Evolutionary conservation across 1,140 invertebrate species (phyloP).

Genomic region (Colletes gigas): DNA sequence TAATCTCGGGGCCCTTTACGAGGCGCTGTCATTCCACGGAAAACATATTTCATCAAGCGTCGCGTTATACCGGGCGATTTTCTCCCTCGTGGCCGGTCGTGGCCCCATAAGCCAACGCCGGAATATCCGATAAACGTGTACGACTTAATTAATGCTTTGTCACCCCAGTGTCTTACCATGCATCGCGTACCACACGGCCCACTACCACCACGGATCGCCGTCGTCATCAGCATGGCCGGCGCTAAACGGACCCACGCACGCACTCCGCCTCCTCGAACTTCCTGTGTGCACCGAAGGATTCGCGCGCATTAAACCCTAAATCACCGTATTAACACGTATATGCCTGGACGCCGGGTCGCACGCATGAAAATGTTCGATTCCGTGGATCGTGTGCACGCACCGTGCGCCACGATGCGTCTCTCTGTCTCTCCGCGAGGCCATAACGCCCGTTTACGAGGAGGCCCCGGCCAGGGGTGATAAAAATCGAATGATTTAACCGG

Average conservation of each 20-base stretch:
- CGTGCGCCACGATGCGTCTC: not conserved
- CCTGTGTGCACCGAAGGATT: slow-evolving; percentile 34
- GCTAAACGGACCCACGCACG: slow-evolving; percentile 38
- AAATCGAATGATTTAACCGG: slow-evolving; percentile 54
- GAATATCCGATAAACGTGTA: slow-evolving; percentile 68
- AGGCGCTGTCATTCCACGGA: slow-evolving; percentile 50
- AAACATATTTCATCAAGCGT: slow-evolving; percentile 61
- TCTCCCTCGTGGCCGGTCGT: slow-evolving; percentile 43
- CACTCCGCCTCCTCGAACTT: slow-evolving; percentile 41
- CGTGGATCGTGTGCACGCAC: slow-evolving; percentile 33
- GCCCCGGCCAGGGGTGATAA: slow-evolving; percentile 29
- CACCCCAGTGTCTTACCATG: slow-evolving; percentile 64
- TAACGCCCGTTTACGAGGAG: slow-evolving; percentile 27
- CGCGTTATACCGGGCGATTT: slow-evolving; percentile 62
- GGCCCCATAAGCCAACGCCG: slow-evolving; percentile 51
- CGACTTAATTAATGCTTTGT: slow-evolving; percentile 69
- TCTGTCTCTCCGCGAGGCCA: slow-evolving; percentile 3
- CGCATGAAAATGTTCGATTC: slow-evolving; percentile 54
- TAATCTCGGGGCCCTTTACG: slow-evolving; percentile 60
- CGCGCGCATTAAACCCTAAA: slow-evolving; percentile 50
- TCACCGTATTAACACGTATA: slow-evolving; percentile 66
- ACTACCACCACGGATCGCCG: not conserved
- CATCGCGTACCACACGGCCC: slow-evolving; percentile 35
- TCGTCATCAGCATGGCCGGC: slow-evolving; percentile 5
- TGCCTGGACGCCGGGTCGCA: slow-evolving; percentile 21